A percentile compares a stretch with the other conserved stretches of the same genome.
Conservation (phyloP, 2,888 invertebrate genomes). For the Falcaria lacertinaria region DNA sequence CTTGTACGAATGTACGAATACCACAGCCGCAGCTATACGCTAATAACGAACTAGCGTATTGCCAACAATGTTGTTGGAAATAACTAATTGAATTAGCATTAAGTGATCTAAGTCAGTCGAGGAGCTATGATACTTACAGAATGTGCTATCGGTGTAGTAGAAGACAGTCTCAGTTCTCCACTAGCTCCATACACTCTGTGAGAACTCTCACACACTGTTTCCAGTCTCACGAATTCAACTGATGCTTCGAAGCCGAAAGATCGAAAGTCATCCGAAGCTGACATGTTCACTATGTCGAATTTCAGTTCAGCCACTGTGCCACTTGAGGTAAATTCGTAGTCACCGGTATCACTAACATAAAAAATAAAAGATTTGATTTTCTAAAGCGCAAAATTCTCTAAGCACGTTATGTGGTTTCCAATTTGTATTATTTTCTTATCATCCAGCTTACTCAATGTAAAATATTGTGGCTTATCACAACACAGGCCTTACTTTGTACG, state of each 20-base stretch:
- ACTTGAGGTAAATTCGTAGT: conserved; percentile 87
- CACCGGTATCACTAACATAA: conserved; percentile 57
- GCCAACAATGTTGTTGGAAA: too few species aligned
- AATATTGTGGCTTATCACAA: too few species aligned
- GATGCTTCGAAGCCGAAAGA: conserved; percentile 91
- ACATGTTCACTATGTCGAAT: conserved; percentile 91
- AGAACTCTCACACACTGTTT: conserved; percentile 84
- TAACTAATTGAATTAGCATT: too few species aligned
- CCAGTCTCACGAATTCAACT: conserved; percentile 88
- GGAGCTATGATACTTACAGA: conserved; percentile 71
- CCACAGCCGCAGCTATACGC: too few species aligned
- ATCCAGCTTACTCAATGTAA: too few species aligned
- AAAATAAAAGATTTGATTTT: background rate
- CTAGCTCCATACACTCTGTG: conserved; percentile 87
- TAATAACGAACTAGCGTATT: too few species aligned
- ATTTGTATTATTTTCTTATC: too few species aligned
- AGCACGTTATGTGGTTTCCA: too few species aligned
- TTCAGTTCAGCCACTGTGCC: conserved; percentile 88
- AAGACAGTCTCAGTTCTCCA: conserved; percentile 84
- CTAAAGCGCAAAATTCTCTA: too few species aligned
- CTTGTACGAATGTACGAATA: too few species aligned
- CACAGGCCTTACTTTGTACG: too few species aligned
- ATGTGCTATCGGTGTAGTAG: conserved; percentile 70
- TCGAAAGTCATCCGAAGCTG: conserved; percentile 90
- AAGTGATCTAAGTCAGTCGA: too few species aligned